Conservation (phyloP, 1,140 invertebrate species). For the Vanessa atalanta region DNA sequence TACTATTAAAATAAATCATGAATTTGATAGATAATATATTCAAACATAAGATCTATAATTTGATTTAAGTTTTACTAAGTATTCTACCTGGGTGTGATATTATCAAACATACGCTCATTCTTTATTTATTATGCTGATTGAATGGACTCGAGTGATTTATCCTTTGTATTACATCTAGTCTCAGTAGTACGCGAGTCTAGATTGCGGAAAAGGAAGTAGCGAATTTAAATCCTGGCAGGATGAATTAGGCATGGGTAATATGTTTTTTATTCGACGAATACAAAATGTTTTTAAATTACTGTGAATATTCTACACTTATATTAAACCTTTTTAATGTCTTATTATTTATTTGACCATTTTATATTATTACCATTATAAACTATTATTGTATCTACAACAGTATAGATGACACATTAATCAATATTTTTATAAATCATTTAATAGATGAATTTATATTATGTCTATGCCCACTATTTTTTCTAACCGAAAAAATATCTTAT, state of each 20-base stretch:
- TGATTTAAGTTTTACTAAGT: conserved; percentile 12
- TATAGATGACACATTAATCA: no score
- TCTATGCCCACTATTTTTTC: no score
- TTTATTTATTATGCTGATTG: conserved; percentile 25
- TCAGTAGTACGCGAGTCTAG: conserved; percentile 29
- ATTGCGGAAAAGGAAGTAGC: conserved; percentile 60
- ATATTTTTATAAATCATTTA: no score
- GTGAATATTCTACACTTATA: background rate
- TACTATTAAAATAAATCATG: no score
- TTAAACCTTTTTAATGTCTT: no score
- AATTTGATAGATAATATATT: background rate
- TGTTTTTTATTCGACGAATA: conserved; percentile 2
- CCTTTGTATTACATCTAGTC: background rate
- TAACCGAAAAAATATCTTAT: no score
- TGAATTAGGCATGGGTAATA: conserved; percentile 21
- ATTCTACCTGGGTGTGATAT: conserved; percentile 21
- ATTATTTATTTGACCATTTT: no score
- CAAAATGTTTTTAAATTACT: background rate
- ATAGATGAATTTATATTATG: no score
- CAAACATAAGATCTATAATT: background rate
- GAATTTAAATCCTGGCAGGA: conserved; percentile 53
- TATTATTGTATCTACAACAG: no score
- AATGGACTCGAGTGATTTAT: conserved; percentile 8
- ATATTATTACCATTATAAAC: no score
- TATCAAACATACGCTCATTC: conserved; percentile 35